Conservation (phyloP, 2,888 invertebrate genomes). For the Apomyelois bistriatella region DNA sequence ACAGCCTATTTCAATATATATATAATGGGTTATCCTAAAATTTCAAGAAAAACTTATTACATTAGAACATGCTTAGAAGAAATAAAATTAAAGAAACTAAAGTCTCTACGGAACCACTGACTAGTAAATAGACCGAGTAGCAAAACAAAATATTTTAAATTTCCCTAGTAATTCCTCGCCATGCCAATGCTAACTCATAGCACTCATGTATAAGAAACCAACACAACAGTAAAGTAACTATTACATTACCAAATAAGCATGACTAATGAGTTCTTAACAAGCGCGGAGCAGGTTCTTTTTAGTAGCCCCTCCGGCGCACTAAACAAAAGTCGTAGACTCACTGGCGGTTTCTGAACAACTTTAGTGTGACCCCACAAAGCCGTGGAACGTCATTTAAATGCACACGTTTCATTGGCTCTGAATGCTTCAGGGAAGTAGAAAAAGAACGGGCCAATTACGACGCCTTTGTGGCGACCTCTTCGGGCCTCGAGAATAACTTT, state of each 20-base stretch:
- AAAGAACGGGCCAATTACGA: constrained; percentile 79
- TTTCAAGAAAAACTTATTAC: too few relatives aligned
- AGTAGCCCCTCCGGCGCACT: constrained; percentile 52
- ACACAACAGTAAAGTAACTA: constrained; percentile 32
- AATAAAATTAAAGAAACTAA: too few relatives aligned
- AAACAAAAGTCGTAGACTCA: constrained; percentile 66
- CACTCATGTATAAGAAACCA: constrained; percentile 20
- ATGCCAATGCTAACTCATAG: neutral
- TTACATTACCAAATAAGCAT: constrained; percentile 56
- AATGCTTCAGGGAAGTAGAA: constrained; percentile 78
- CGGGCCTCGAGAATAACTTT: constrained; percentile 74
- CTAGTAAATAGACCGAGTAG: too few relatives aligned
- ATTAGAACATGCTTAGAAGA: too few relatives aligned
- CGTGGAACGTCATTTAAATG: constrained; percentile 78
- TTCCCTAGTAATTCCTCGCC: too few relatives aligned
- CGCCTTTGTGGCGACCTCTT: constrained; percentile 76
- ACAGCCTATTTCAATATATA: too few relatives aligned
- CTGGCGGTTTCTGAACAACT: constrained; percentile 71
- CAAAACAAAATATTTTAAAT: too few relatives aligned
- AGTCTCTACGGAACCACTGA: too few relatives aligned
- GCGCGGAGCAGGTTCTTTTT: constrained; percentile 61
- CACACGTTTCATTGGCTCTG: constrained; percentile 80
- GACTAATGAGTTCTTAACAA: constrained; percentile 71
- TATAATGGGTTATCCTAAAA: too few relatives aligned
- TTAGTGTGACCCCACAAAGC: constrained; percentile 78